Conservation (phyloP, 92 coral and sea anemone species). For the Plumapathes pennacea region DNA sequence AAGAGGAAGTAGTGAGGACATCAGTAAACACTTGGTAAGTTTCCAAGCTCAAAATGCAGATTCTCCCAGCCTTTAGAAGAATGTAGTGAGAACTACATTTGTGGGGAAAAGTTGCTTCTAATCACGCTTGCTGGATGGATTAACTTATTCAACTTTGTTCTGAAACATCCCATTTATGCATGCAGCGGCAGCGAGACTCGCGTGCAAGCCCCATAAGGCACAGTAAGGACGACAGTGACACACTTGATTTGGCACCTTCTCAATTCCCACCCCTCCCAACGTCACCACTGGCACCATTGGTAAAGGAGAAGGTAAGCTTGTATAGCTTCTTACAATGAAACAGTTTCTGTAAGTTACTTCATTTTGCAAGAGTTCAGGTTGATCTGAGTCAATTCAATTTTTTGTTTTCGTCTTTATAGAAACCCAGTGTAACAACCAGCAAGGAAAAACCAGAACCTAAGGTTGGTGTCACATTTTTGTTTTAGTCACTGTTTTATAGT, state of each 20-base stretch:
- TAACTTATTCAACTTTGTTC: conserved; percentile 1
- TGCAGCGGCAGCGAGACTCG: conserved; percentile 75
- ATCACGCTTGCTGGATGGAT: not conserved
- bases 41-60: not conserved
- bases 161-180: too few relatives aligned
- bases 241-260: conserved; percentile 80
- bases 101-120: not conserved
- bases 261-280: conserved; percentile 96
- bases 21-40: conserved; percentile 74
- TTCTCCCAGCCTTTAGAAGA: too few relatives aligned
- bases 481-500: not conserved
- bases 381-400: too few relatives aligned
- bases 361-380: too few relatives aligned
- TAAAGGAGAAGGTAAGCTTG: not conserved
- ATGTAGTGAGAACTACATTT: not conserved
- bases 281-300: conserved; percentile 42
- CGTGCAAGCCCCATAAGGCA: conserved; percentile 85
- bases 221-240: conserved; percentile 94
- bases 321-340: not conserved
- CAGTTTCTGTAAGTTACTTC: not conserved
- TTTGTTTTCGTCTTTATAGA: not conserved
- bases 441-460: conserved; percentile 12
- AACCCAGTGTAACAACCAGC: conserved; percentile 2
- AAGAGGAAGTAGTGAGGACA: conserved; percentile 98
- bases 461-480: not conserved